A percentile compares a stretch with the other conserved stretches of the same genome.
These are phyloP conservation scores for Procambarus virginalis DNA, from an alignment of 1,140 invertebrate genomes.

Conservation along the genomic window DNA sequence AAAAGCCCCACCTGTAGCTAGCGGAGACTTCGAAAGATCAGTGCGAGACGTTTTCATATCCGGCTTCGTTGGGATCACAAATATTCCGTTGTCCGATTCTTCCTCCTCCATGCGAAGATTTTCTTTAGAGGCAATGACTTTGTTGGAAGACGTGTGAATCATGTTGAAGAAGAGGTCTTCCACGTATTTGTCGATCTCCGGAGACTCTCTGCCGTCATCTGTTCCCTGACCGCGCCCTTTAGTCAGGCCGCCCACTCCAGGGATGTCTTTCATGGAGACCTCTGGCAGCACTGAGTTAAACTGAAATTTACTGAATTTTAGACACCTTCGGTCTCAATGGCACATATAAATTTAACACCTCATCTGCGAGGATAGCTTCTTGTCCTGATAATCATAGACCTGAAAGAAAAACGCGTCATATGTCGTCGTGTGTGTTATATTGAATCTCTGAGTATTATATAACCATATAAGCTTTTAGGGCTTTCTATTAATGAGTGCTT, in stretches of 20 bases:
- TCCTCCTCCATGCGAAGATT: background rate
- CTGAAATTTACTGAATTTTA: background rate
- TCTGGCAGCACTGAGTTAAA: background rate
- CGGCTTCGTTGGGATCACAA: background rate
- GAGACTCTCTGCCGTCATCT: background rate
- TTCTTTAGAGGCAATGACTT: background rate
- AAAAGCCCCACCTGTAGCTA: background rate
- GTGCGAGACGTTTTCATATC: background rate
- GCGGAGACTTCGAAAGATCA: background rate
- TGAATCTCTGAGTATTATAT: too few species aligned
- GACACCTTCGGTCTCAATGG: background rate
- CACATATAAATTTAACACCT: background rate
- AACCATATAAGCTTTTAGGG: too few species aligned
- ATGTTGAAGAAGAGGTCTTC: slow-evolving; percentile 3
- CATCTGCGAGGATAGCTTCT: background rate
- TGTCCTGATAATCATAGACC: background rate
- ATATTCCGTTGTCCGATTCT: background rate
- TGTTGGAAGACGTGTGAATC: background rate
- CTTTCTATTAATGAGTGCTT: too few species aligned
- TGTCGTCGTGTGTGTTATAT: too few species aligned
- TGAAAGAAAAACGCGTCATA: background rate
- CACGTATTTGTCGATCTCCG: background rate
- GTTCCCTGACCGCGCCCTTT: background rate
- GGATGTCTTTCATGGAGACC: background rate
- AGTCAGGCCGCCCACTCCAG: background rate